phyloP scores from a whole-genome alignment of 2,113 vertebrate species.

The Megaceryle maxima region DNA sequence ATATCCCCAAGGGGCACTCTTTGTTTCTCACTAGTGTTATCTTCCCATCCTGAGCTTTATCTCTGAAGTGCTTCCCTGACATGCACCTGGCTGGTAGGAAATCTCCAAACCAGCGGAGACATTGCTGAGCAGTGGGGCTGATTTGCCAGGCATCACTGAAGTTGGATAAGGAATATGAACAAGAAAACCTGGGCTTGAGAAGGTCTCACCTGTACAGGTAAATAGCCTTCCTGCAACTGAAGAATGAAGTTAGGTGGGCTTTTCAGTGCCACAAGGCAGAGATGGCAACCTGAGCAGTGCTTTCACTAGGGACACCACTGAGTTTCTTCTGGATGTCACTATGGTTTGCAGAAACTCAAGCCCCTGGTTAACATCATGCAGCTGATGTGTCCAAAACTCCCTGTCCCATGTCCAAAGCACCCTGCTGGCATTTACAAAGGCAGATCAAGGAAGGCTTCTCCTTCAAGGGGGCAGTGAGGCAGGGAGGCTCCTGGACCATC shows the following conservation, averaged over 20 bases:
- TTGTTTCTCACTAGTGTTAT: not conserved
- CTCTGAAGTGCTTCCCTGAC: not conserved
- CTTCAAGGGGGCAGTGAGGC: not conserved
- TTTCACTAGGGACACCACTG: not conserved
- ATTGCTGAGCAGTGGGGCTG: not conserved
- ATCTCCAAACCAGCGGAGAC: not conserved
- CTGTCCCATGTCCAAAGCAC: not conserved
- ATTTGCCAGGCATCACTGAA: not conserved
- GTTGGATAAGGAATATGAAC: not conserved
- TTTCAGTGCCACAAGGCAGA: not conserved
- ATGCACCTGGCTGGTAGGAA: not conserved
- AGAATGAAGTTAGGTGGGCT: not conserved
- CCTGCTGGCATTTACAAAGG: not conserved
- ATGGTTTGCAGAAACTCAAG: not conserved
- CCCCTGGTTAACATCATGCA: not conserved
- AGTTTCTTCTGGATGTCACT: not conserved
- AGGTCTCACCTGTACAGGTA: not conserved
- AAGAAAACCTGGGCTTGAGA: not conserved
- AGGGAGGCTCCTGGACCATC: not conserved
- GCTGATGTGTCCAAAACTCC: not conserved
- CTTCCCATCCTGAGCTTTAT: not conserved
- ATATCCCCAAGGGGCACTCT: not conserved
- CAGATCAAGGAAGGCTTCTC: not conserved
- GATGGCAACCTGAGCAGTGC: not conserved
- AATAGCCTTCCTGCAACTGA: not conserved